phyloP scores from a whole-genome alignment of 1,140 invertebrate species.

The Dendrolimus kikuchii region DNA sequence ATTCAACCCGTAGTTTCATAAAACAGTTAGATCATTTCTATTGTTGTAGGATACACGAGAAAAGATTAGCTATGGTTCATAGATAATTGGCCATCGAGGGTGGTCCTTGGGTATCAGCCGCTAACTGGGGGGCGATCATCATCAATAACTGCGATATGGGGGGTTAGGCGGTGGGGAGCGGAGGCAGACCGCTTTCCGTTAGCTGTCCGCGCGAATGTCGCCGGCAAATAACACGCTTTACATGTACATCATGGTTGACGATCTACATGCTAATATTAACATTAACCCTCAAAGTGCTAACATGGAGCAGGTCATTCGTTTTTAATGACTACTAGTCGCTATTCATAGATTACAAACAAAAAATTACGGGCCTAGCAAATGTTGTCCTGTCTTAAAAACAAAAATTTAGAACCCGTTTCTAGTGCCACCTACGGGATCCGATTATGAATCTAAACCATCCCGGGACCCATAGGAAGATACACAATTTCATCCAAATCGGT shows the following conservation, averaged over 20 bases:
- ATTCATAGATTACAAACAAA: background rate
- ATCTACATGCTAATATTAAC: constrained; percentile 43
- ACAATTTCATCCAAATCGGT: too few species aligned
- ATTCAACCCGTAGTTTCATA: too few species aligned
- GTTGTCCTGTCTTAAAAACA: too few species aligned
- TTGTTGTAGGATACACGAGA: too few species aligned
- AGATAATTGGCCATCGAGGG: constrained; percentile 4
- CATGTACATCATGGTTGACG: constrained; percentile 30
- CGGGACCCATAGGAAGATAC: too few species aligned
- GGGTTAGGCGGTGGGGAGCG: too few species aligned
- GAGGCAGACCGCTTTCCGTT: background rate
- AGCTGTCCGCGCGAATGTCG: constrained; percentile 25
- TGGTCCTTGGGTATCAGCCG: constrained; percentile 4
- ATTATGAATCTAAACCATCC: too few species aligned
- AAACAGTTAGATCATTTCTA: too few species aligned
- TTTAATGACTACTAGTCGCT: background rate
- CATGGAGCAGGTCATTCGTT: constrained; percentile 1
- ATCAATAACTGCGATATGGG: constrained; percentile 3
- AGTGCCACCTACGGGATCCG: too few species aligned
- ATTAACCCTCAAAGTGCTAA: constrained; percentile 24
- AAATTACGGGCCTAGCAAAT: background rate
- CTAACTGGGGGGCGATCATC: constrained; percentile 1
- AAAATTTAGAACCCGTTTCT: too few species aligned
- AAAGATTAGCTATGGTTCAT: background rate
- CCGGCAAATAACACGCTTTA: constrained; percentile 16